Evolutionary conservation across 2,797 vertebrate species (phyloP), one percentile per base, ranked within the genome.

Genomic region (Galago senegalensis): DNA sequence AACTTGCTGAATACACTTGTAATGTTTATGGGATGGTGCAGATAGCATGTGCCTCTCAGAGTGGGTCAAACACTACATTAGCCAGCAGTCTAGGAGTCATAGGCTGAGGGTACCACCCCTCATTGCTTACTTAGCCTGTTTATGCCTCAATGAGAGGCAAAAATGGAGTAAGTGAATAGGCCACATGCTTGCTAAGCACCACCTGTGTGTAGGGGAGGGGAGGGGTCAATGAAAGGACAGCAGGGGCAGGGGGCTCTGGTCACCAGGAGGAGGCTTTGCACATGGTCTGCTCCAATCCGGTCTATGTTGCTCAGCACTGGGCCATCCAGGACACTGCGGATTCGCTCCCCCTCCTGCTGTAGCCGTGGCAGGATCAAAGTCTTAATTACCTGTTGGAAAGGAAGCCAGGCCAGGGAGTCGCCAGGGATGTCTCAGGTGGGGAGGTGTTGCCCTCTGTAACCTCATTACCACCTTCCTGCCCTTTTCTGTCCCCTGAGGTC

Each of bases 241-340:
- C 0, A 16, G 25, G 40, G 46, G n/a, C 13, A 10, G 58, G 86
- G 94, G 61, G n/a, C 40, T 93, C 20, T 20, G 5, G 93, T 99
- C 98, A 99, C 99, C 99, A 99, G 98, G 87, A 99, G 98, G 67
- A 99, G 99, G 94, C 99, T 99, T 97, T 99, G 99, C 79, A 99
- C 99, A 0, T 99, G 99, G 97, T 99, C 99, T 0, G 99, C 99
- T n/a, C 99, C 99, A 0, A 99, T 99, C 96, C 99, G 99, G 98
- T 99, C 99, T 1, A 99, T 99, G 97, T 99, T 99, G 97, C 99
- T 99, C 89, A 99, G 97, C 37, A 99, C 99, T 0, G 99, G 99
- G 53, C 99, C 99, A 43, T 99, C 99, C 95, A 99, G 98, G 89
- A 99, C 99, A 0, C 98, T 98, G 95, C 99, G 99, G 97, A 99